phyloP scores from a whole-genome alignment of 1,140 invertebrate genomes.

The Drosophila orena region DNA sequence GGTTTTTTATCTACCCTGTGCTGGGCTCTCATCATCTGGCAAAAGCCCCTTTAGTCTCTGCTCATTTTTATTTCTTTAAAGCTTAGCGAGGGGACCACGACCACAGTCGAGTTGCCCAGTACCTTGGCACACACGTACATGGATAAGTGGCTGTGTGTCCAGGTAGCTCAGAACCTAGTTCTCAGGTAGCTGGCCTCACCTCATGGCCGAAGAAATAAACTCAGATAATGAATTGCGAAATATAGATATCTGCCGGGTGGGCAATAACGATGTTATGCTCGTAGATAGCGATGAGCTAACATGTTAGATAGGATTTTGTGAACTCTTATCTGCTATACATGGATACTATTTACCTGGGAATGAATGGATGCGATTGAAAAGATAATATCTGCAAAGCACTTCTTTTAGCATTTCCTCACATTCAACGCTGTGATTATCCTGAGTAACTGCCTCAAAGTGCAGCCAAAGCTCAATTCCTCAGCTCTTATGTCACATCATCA shows the following conservation, averaged over 20 bases:
- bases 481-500: conserved; percentile 52
- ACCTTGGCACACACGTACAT: conserved; percentile 42
- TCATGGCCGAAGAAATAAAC: conserved; percentile 48
- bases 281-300: conserved; percentile 36
- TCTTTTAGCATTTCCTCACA: not conserved
- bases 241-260: conserved; percentile 39
- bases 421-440: conserved; percentile 11
- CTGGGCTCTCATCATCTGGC: conserved; percentile 52
- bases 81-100: conserved; percentile 32
- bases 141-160: conserved; percentile 5
- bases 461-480: not conserved
- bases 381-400: conserved; percentile 4
- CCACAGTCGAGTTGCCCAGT: conserved; percentile 4
- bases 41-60: conserved; percentile 62
- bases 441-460: conserved; percentile 7
- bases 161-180: conserved; percentile 46
- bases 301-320: conserved; percentile 32
- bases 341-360: conserved; percentile 6
- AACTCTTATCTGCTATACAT: conserved; percentile 19
- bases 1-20: conserved; percentile 54
- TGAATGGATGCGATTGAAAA: conserved; percentile 16
- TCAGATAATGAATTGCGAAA: conserved; percentile 72
- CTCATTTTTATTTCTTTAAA: conserved; percentile 63
- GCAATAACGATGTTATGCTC: conserved; percentile 37
- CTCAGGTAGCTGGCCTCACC: conserved; percentile 17